Evolutionary conservation across 2,797 vertebrate genomes (phyloP).

Genomic region (Pagetopsis macropterus): DNA sequence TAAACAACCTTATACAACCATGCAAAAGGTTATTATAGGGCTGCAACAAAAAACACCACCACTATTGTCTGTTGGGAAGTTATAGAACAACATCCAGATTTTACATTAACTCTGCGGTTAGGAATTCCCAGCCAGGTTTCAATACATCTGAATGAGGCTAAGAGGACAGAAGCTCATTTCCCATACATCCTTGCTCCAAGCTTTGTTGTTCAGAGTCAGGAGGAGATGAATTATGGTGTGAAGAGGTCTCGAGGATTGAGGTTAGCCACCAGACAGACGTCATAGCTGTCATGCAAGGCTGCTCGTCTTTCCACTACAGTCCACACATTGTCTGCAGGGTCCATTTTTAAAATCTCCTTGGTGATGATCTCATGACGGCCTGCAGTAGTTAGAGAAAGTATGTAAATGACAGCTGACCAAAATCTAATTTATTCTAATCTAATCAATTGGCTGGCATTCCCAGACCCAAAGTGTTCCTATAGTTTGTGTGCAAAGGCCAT

Average conservation of each 20-base stretch:
- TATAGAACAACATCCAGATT: too few relatives aligned
- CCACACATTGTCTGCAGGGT: slow-evolving; percentile 90
- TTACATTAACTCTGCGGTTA: background rate
- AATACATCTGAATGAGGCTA: background rate
- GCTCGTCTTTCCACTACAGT: slow-evolving; percentile 85
- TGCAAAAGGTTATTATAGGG: background rate
- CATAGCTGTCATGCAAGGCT: slow-evolving; percentile 91
- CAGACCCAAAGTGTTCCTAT: background rate
- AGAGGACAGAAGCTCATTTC: background rate
- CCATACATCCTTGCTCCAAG: background rate
- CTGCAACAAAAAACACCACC: background rate
- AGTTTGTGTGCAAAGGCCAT: slow-evolving; percentile 4
- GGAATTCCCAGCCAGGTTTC: background rate
- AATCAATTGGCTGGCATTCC: slow-evolving; percentile 20
- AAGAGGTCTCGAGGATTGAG: slow-evolving; percentile 91
- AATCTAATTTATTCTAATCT: slow-evolving; percentile 42
- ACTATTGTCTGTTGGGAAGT: too few relatives aligned
- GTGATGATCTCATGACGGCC: slow-evolving; percentile 91
- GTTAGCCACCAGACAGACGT: slow-evolving; percentile 90
- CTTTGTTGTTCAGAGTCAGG: slow-evolving; percentile 33
- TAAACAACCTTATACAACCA: background rate
- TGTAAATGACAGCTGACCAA: slow-evolving; percentile 20
- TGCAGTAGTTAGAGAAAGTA: slow-evolving; percentile 75
- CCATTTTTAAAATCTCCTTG: slow-evolving; percentile 90
- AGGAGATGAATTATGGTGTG: slow-evolving; percentile 73